Evolutionary conservation across 2,797 vertebrate genomes (phyloP).

Genomic region (Melanogrammus aeglefinus): DNA sequence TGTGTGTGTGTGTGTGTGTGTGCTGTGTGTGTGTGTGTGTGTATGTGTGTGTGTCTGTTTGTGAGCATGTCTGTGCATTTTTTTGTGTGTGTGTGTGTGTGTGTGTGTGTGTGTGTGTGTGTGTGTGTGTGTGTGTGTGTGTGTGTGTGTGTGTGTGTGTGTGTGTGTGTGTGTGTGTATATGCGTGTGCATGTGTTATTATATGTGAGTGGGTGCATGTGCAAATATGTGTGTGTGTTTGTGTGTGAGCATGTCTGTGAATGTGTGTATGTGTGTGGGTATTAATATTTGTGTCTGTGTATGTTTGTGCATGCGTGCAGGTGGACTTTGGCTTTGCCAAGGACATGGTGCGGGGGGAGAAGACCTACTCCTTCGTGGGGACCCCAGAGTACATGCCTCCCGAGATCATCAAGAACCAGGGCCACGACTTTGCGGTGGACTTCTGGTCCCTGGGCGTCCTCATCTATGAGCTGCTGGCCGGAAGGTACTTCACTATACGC

Average conservation of each 20-base stretch:
- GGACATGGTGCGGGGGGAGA: conserved; percentile 75
- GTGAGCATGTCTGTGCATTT: neutral
- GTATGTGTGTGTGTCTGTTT: neutral
- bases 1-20: neutral
- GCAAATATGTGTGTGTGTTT: neutral
- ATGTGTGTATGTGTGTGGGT: neutral
- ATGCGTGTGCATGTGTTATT: neutral
- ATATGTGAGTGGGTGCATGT: neutral
- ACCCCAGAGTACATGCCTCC: conserved; percentile 84
- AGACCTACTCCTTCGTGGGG: conserved; percentile 83
- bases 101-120: neutral
- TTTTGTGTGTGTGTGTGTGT: neutral
- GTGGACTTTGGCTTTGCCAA: conserved; percentile 87
- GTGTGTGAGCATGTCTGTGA: conserved; percentile 6
- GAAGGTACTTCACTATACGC: conserved; percentile 62
- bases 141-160: neutral
- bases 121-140: neutral
- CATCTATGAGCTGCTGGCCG: conserved; percentile 77
- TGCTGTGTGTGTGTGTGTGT: neutral
- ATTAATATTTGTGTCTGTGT: conserved; percentile 12
- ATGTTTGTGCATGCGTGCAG: conserved; percentile 48
- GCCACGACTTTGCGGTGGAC: conserved; percentile 80
- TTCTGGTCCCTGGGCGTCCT: conserved; percentile 84
- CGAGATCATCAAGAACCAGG: conserved; percentile 84
- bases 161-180: neutral